These are phyloP conservation scores for Spodoptera exigua DNA, from an alignment of 2,888 invertebrate species.

Conservation along the genomic window DNA sequence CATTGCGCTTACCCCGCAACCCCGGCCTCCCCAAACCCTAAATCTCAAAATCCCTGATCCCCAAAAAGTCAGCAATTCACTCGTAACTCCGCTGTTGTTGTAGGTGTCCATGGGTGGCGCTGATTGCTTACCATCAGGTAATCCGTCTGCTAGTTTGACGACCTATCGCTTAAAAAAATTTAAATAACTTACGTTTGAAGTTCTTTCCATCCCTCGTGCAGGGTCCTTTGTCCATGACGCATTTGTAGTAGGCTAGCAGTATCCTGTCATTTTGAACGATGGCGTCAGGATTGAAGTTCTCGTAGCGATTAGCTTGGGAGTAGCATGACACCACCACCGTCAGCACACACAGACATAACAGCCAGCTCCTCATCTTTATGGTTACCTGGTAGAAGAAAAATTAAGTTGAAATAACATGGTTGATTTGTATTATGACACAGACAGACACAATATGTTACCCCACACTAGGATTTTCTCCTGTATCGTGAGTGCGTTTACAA, in stretches of 20 bases:
- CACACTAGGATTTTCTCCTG: no score
- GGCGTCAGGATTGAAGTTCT: conserved; percentile 84
- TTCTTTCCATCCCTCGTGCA: conserved; percentile 86
- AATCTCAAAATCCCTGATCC: no score
- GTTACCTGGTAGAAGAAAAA: conserved; percentile 51
- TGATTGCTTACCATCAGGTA: no score
- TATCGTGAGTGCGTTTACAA: no score
- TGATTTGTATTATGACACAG: neutral
- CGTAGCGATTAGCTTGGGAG: conserved; percentile 79
- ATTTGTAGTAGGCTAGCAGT: conserved; percentile 85
- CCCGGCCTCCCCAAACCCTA: no score
- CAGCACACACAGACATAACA: conserved; percentile 72
- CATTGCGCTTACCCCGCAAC: no score
- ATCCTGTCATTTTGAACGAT: conserved; percentile 84
- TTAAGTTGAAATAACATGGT: neutral
- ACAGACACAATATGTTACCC: no score
- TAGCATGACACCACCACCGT: conserved; percentile 77
- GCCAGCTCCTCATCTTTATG: conserved; percentile 73
- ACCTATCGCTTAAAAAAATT: no score
- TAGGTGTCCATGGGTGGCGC: no score
- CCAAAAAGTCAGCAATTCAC: no score
- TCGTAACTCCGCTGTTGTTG: no score
- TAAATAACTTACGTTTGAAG: conserved; percentile 79
- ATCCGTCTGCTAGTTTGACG: no score
- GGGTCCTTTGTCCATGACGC: conserved; percentile 86